Evolutionary conservation across 2,888 invertebrate genomes (phyloP).

Genomic region (Incurvaria masculella): DNA sequence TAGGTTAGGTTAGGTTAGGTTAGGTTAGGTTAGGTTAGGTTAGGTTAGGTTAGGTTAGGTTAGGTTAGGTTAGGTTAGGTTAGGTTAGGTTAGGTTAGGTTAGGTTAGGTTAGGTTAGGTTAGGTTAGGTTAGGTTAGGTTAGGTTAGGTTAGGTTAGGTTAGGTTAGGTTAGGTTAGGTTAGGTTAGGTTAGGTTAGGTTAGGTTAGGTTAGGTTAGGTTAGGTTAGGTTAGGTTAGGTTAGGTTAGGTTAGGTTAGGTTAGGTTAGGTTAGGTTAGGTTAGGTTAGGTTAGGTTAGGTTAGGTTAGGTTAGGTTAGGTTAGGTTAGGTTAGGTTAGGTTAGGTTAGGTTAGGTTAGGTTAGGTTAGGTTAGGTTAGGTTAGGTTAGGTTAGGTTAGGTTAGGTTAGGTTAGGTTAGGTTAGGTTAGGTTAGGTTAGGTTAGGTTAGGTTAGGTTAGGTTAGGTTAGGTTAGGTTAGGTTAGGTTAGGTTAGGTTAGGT

Average conservation of each 20-base stretch:
- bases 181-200: no score
- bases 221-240: conserved; percentile 16
- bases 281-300: conserved; percentile 6
- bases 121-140: no score
- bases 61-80: no score
- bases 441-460: neutral
- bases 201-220: conserved; percentile 15
- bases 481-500: neutral
- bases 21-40: conserved; percentile 15
- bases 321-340: conserved; percentile 11
- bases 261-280: conserved; percentile 2
- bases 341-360: conserved; percentile 10
- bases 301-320: conserved; percentile 10
- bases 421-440: neutral
- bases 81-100: no score
- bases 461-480: neutral
- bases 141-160: no score
- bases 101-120: no score
- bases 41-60: no score
- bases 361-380: neutral
- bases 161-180: conserved; percentile 17
- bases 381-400: neutral
- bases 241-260: conserved; percentile 12
- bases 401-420: neutral
- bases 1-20: conserved; percentile 17